Evolutionary conservation across 2,888 invertebrate genomes (phyloP).

Genomic region (Leptinotarsa rubiginosa): DNA sequence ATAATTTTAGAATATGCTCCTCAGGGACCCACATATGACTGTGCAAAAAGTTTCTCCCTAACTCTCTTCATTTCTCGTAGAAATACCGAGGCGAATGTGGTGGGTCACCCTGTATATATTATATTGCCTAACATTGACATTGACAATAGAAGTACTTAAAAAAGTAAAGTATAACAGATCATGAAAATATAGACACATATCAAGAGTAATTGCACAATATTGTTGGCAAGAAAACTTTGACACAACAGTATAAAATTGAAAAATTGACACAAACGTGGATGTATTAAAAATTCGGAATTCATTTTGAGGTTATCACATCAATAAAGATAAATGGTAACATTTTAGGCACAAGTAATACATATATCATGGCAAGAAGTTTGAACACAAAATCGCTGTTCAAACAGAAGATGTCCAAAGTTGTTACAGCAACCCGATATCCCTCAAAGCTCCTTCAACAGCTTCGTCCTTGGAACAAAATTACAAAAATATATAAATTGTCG

Average conservation of each 20-base stretch:
- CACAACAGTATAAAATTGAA: background rate
- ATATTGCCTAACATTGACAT: background rate
- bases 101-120: background rate
- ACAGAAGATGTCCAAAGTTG: conserved; percentile 14
- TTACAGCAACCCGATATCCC: conserved; percentile 93
- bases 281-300: background rate
- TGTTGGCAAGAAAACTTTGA: background rate
- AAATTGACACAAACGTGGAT: conserved; percentile 1
- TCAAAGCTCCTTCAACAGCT: conserved; percentile 92
- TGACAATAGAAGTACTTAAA: background rate
- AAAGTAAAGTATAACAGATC: background rate
- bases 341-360: conserved; percentile 17
- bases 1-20: too few species aligned
- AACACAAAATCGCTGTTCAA: conserved; percentile 4
- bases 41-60: too few species aligned
- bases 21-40: too few species aligned
- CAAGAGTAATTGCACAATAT: background rate
- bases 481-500: conserved; percentile 40
- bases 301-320: conserved; percentile 18
- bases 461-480: conserved; percentile 78
- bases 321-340: background rate
- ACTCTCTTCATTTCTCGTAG: too few species aligned
- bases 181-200: background rate
- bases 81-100: too few species aligned
- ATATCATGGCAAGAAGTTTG: conserved; percentile 8